These are phyloP conservation scores for Alviniconcha strummeri DNA, from an alignment of 2,888 invertebrate species.

Conservation along the genomic window DNA sequence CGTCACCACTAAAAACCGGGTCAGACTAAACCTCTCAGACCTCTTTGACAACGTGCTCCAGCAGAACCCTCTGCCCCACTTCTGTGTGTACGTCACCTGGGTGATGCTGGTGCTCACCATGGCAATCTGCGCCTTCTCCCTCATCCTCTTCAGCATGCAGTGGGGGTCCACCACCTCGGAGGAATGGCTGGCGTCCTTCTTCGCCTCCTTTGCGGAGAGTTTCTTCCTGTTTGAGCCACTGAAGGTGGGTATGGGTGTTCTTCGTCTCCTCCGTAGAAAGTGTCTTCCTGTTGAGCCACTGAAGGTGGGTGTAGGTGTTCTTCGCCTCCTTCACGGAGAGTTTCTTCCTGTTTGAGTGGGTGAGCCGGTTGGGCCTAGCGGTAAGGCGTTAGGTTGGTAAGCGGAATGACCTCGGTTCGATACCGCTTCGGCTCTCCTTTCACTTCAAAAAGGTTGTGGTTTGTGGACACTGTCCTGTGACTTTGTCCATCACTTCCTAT, in stretches of 20 bases:
- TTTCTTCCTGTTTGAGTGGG: constrained; percentile 71
- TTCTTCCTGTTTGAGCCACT: constrained; percentile 72
- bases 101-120: constrained; percentile 60
- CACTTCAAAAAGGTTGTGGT: no score
- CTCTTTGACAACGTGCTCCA: background rate
- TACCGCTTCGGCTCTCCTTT: no score
- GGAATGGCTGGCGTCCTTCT: constrained; percentile 73
- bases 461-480: no score
- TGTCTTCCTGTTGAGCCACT: constrained; percentile 68
- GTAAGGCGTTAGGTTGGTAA: no score
- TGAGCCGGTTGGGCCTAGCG: no score
- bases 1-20: background rate
- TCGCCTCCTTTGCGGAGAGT: constrained; percentile 69
- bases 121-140: constrained; percentile 68
- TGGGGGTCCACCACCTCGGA: constrained; percentile 73
- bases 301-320: constrained; percentile 72
- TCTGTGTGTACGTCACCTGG: constrained; percentile 64
- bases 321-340: constrained; percentile 70
- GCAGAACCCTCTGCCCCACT: constrained; percentile 40
- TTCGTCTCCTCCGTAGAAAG: constrained; percentile 70
- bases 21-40: background rate
- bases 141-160: constrained; percentile 73
- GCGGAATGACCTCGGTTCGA: no score
- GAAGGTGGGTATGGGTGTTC: constrained; percentile 72
- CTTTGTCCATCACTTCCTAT: no score